Evolutionary conservation across 2,113 vertebrate genomes (phyloP), one percentile per base, ranked within the genome.

Genomic region (Murina feae): DNA sequence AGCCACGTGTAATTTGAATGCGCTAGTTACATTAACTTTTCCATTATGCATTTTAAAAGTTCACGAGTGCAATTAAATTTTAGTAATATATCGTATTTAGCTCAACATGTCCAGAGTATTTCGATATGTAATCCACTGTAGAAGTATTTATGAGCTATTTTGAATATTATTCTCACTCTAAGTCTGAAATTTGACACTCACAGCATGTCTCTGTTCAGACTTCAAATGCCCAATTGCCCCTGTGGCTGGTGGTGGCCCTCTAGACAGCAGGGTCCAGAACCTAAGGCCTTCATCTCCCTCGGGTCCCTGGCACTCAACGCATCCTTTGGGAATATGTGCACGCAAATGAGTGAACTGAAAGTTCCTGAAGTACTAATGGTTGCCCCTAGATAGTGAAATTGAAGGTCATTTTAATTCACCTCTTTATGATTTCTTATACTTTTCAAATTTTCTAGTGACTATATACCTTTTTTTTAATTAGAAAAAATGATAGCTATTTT

Each of bases 41-140:
- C 37, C 23, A 17, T 32, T 13, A 4, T 1, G 28, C 2, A 4
- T n/a, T 14, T 76, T 20, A 30, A 10, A 44, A 65, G 39, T n/a
- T 30, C 2, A 53, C 10, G 14, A 30, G 6, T 14, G 17, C 51
- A 6, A 4, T 16, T 32, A 25, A 25, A 30, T 35, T 35, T 51
- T 8, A 23, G 17, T 3, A 2, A 42, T 8, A 9, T 3, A 5
- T 23, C n/a, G 79, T 5, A 8, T 76, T 42, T 60, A 30, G 8
- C 1, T 9, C 16, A 4, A 0, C 4, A 17, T 3, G 6, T 18
- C 35, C n/a, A 2, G 35, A 44, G 47, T n/a, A 1, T 53, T 60
- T 28, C 20, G 3, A 0, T 4, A 10, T 5, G 28, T 11, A 11
- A 37, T 32, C 25, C 39, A 12, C 9, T 11, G 17, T 14, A 9